Base-by-base conservation (phyloP, 2,888 invertebrate genomes). In the Ariolimax columbianus region DNA sequence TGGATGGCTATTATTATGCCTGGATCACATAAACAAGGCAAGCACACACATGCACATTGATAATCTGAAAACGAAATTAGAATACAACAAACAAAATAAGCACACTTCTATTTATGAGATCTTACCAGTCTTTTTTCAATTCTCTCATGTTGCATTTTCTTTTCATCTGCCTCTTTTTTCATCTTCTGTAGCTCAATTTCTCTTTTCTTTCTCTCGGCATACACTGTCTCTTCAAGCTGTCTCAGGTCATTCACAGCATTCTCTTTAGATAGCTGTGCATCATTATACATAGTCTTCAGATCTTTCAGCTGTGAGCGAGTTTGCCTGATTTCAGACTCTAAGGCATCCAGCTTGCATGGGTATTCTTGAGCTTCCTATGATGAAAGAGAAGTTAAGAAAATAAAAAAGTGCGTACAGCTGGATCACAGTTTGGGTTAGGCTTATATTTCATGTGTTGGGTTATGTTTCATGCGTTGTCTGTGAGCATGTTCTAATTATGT, bases 91-190 rank as follows among this genome's bases (percentile, higher is more conserved):
- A n/a, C n/a, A n/a, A n/a, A n/a, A n/a, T n/a, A n/a, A n/a, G n/a
- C n/a, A n/a, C n/a, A n/a, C n/a, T n/a, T n/a, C n/a, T n/a, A n/a
- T n/a, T n/a, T n/a, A n/a, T n/a, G n/a, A 59, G 0, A 59, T 30
- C 68, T 84, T 73, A 84, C 84, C 72, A 84, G 36, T 33, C 84
- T 79, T 63, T 93, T 91, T 88, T 94, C 94, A 78, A 93, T 92
- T 77, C 93, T 89, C 86, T 94, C 94, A 86, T 94, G 93, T 83
- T 93, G 92, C 89, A 93, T 90, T 83, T 93, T 93, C 90, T 94
- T 94, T 86, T 94, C 94, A 75, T 94, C 94, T 30, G 94, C 94
- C 83, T 94, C 93, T 86, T 94, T 94, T 89, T 93, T 93, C 91
- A 94, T 93, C 88, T 92, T 91, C 82, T 92, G 91, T 40, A 94